Evolutionary conservation across 1,140 invertebrate species (phyloP), one percentile per base, ranked within the genome.

Genomic region (Bombus picipes): DNA sequence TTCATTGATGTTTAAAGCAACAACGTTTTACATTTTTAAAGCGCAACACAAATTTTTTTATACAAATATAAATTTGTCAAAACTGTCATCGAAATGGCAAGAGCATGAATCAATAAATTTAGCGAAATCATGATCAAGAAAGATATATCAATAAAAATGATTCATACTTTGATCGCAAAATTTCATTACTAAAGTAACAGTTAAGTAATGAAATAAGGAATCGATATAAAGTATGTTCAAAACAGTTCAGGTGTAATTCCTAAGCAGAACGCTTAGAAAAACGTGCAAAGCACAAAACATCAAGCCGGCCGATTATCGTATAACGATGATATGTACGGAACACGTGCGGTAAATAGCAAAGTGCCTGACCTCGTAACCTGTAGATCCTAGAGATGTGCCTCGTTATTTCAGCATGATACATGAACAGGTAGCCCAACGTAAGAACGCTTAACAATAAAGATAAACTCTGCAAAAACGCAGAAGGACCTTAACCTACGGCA

Each of bases 261-360:
- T 4, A 32, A 10, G 28, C 28, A 41, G 25, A 39, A 47, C 13
- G 43, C 6, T 34, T 18, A 4, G 9, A 41, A 37, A 76, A 83
- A 65, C 53, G 22, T 41, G 62, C 81, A 41, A 41, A 18, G 15
- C 65, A 41, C 25, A 66, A 76, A 76, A 66, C 28, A 47, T 57
- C 62, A 18, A n/a, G 25, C 2, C 32, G 12, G 13, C 5, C 34
- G 81, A 66, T 77, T 68, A 83, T 83, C 73, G 65, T 47, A 34
- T 77, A 70, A 77, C 81, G 37, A 76, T 57, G 43, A 65, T 41
- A 57, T 57, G 22, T 15, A 25, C 9, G 22, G 62, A 70, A 57
- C 74, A 70, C 74, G 43, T 57, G 81, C 65, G 37, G 39, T 43
- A 83, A 77, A 83, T 83, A 68, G 73, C 81, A 59, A 83, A 83